Base-by-base conservation (phyloP, 1,140 invertebrate species). In the Potamilus streckersoni region DNA sequence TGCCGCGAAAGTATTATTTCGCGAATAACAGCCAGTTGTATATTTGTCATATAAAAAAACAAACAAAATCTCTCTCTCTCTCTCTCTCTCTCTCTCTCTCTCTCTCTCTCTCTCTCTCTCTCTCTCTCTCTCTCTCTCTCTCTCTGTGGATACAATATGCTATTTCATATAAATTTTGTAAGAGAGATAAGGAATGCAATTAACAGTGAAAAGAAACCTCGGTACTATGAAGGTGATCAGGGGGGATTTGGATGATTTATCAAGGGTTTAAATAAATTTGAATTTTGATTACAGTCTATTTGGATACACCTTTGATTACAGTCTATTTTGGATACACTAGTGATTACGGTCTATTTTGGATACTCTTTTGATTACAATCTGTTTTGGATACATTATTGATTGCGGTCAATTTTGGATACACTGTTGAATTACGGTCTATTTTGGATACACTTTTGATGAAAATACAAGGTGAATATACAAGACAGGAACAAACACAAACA, bases 371-470 rank as follows among this genome's bases (percentile, higher is more conserved):
- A 23, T 78, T 58, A 20, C 55, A 17, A n/a, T 69, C 23, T 49
- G 64, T 78, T 73, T 67, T 69, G 16, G 70, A 73, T 38, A 69
- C 61, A 59, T 2, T 73, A 23, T 69, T 56, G 20, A 69, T 31
- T 58, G 17, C 55, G 13, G 19, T 69, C 23, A 0, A 69, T 78
- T 73, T 67, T 69, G 16, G 70, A 73, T 38, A 69, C 61, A 59
- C 14, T 69, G 1, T 58, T 77, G 38, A 23, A 23, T 23, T 58
- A 20, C 55, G 19, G 19, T 69, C 23, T 38, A 69, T 78, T 73
- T 67, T 69, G 16, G 70, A 73, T 38, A 69, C 60, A 59, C 14
- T 73, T 3, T 58, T 77, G 57, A 23, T 78, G 63, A 67, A 69
- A 67, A 57, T 73, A 2, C 38, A 66, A 31, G 23, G 23, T 23